Base-by-base conservation (phyloP, 2,113 vertebrate genomes). In the Salvelinus namaycush region DNA sequence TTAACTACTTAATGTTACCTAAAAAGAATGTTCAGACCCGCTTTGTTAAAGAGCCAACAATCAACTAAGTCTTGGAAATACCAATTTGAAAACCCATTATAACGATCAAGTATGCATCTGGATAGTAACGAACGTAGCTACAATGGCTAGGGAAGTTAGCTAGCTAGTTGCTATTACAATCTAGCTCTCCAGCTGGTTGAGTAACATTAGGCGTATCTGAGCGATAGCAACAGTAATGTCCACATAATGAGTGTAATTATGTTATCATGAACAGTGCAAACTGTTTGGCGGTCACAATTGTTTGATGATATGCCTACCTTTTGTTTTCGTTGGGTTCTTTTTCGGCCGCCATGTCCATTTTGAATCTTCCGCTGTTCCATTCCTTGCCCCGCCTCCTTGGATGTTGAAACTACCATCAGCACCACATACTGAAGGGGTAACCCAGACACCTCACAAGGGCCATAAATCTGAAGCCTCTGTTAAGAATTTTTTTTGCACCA, bases 341-440 rank as follows among this genome's bases (percentile, higher is more conserved):
- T 48, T 87, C 91, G 6, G 91, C 87, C 73, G 93, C 92, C 93
- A 93, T 94, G 73, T 87, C 91, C 84, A 0, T 85, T 93, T 94
- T 92, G 92, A 94, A 94, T 91, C 83, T 86, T 73, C 85, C 89
- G 89, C 93, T 83, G 76, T 82, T 83, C 11, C 67, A 9, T 27
- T 20, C 29, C 51, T 54, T 54, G 11, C 51, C 51, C 51, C 51
- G 51, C 51, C 51, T 54, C 51, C 51, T 18, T 54, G 14, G 3
- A 4, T 18, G 1, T 16, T 12, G 39, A 44, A 11, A 44, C 39
- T 11, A 3, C 39, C 11, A 44, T 9, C 2, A 44, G 2, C 31
- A 34, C 31, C 31, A 34, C 31, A 44, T 0, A 44, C 9, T 1
- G 39, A 44, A 44, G 9, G 39, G 39, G 39, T 44, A 44, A 44